Conservation (phyloP, 2,888 invertebrate genomes). For the Melanotus villosus region DNA sequence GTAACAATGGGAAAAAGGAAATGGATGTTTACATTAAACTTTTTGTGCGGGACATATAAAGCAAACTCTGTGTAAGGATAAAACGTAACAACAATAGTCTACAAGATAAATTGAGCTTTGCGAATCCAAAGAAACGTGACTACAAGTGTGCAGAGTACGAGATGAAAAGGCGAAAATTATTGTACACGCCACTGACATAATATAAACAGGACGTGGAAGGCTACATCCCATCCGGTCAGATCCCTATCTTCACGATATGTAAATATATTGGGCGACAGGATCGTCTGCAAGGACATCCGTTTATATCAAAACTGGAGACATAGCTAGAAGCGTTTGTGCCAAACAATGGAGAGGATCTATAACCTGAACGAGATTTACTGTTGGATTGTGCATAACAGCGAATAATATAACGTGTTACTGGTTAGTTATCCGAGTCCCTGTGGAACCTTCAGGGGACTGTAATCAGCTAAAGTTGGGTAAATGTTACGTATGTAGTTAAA, state of each 20-base stretch:
- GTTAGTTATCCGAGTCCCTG: neutral
- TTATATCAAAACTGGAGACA: constrained; percentile 20
- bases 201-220: constrained; percentile 30
- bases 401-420: constrained; percentile 6
- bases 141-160: no score
- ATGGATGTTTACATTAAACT: constrained; percentile 8
- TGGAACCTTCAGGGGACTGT: neutral
- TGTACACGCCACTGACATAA: constrained; percentile 21
- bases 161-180: constrained; percentile 25
- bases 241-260: constrained; percentile 26
- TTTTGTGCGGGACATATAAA: neutral
- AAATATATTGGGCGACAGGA: constrained; percentile 30
- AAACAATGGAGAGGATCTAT: constrained; percentile 12
- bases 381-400: constrained; percentile 4
- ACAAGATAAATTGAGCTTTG: constrained; percentile 7
- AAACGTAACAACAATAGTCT: constrained; percentile 3
- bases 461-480: neutral
- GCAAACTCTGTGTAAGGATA: neutral
- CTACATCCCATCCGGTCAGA: constrained; percentile 28
- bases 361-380: constrained; percentile 21
- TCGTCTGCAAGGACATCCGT: constrained; percentile 17
- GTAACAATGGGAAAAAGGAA: neutral
- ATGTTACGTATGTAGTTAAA: no score
- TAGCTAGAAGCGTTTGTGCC: constrained; percentile 3
- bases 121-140: constrained; percentile 19